Conservation (phyloP, 2,888 invertebrate genomes). For the Tolmerus cingulatus region DNA sequence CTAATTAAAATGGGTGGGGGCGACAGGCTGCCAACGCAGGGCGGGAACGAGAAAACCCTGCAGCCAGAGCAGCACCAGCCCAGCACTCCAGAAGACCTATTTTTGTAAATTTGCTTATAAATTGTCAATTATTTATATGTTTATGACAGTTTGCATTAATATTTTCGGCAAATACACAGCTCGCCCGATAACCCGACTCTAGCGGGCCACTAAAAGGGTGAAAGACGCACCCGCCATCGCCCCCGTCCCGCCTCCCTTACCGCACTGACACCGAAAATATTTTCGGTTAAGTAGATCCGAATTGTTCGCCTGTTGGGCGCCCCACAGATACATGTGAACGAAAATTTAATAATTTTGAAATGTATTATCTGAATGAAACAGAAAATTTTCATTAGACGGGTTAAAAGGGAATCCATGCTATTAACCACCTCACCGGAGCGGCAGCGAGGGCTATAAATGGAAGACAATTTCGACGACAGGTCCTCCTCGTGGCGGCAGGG, state of each 20-base stretch:
- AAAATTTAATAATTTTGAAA: conserved; percentile 47
- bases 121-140: conserved; percentile 52
- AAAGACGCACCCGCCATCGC: not conserved
- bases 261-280: conserved; percentile 17
- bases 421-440: conserved; percentile 26
- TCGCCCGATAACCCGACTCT: not conserved
- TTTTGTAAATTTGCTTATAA: conserved; percentile 51
- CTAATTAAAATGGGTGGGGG: conserved; percentile 32
- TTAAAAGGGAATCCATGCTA: conserved; percentile 43
- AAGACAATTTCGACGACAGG: conserved; percentile 36
- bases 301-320: conserved; percentile 30
- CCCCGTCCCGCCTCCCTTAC: not conserved
- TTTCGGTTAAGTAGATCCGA: conserved; percentile 40
- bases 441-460: conserved; percentile 36
- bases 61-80: not conserved
- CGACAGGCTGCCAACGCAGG: not conserved
- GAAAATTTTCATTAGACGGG: conserved; percentile 48
- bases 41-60: not conserved
- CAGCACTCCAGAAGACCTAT: conserved; percentile 49
- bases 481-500: not conserved
- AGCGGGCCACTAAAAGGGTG: conserved; percentile 3
- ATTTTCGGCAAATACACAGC: conserved; percentile 43
- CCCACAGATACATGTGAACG: conserved; percentile 8
- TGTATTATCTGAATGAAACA: conserved; percentile 50
- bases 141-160: conserved; percentile 51